Evolutionary conservation across 2,888 invertebrate genomes (phyloP), one percentile per base, ranked within the genome.

Genomic region (Tipula unca): DNA sequence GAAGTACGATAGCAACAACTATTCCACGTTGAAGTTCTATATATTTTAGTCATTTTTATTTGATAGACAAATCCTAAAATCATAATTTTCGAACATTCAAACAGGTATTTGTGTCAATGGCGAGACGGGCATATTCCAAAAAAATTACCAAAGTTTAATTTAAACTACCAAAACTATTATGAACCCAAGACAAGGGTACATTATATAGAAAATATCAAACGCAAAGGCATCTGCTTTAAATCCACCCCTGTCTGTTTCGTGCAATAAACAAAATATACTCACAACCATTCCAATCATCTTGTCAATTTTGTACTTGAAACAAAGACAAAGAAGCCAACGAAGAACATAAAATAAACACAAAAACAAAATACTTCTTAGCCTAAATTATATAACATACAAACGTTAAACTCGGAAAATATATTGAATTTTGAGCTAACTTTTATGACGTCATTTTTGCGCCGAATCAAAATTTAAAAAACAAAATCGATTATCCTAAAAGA

Each of bases 371-470:
- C 10, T 69, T 20, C 20, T 25, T 69, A 69, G 69, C 69, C 20
- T 69, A 69, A 69, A 69, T 69, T 69, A 69, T 25, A 69, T 69
- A 69, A 69, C 25, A 48, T 48, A 17, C 48, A 48, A 20, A 39
- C 6, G 39, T 10, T 0, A 39, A 48, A 17, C n/a, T 48, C 4
- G 17, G 48, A 25, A 69, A 69, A 69, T 83, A 32, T 29, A 83
- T 83, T 29, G 29, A 32, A 35, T 32, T 32, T 83, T 83, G 35
- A 83, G 32, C 83, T 32, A 83, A 83, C 0, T 83, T 83, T 83
- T 83, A 83, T 83, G 83, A 83, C 83, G 83, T 83, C 83, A 83
- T 83, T 83, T 83, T 83, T 83, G 83, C 83, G 83, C 83, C 83
- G 83, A 83, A 83, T 83, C 83, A 83, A 83, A 83, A 29, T 83